Evolutionary conservation across 2,113 vertebrate genomes (phyloP).

Genomic region (Morphnarchus princeps): DNA sequence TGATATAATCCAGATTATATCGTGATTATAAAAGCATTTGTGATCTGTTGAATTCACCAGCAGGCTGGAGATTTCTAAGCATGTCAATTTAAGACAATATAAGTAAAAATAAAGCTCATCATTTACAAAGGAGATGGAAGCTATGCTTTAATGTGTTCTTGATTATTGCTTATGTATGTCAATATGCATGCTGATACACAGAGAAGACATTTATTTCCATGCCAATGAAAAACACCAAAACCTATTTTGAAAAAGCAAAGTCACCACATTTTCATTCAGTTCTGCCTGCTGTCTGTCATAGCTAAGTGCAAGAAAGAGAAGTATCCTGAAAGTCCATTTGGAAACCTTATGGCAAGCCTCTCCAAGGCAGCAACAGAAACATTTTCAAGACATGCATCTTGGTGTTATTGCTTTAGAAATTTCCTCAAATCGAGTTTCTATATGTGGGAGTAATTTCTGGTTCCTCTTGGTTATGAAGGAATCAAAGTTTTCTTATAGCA

Average conservation of each 20-base stretch:
- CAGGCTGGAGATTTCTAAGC: neutral
- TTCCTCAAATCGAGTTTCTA: neutral
- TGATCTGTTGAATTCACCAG: neutral
- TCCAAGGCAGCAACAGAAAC: neutral
- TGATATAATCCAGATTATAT: neutral
- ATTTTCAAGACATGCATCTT: neutral
- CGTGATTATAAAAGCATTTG: neutral
- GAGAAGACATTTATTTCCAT: neutral
- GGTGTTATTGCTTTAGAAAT: neutral
- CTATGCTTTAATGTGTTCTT: neutral
- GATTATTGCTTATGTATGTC: neutral
- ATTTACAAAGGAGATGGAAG: neutral
- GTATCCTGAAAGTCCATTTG: neutral
- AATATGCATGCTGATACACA: neutral
- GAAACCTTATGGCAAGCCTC: neutral
- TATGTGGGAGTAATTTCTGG: neutral
- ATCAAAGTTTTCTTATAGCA: neutral
- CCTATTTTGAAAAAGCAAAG: neutral
- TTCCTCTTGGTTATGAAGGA: neutral
- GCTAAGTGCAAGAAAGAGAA: neutral
- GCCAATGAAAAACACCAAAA: neutral
- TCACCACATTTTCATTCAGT: neutral
- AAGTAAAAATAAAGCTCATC: neutral
- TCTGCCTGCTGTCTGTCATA: neutral
- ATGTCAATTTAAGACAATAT: neutral